Evolutionary conservation across 2,888 invertebrate genomes (phyloP).

Genomic region (Patella caerulea): DNA sequence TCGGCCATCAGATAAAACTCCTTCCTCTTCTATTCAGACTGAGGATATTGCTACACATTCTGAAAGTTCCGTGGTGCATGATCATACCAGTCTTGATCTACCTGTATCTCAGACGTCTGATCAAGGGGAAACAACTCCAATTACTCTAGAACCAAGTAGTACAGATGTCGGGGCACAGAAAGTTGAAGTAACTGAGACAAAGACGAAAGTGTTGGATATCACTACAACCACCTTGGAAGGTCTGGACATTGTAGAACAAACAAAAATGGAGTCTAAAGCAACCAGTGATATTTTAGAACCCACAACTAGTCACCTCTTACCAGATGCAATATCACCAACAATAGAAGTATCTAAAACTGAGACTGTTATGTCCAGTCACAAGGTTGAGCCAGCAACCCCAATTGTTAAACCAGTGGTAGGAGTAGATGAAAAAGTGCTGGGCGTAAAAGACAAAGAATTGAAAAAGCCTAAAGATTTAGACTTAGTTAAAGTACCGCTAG

Average conservation of each 20-base stretch:
- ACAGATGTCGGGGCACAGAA: neutral
- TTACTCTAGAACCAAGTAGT: neutral
- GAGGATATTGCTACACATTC: no score
- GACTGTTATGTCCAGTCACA: neutral
- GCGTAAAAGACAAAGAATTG: neutral
- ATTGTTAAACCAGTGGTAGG: conserved; percentile 6
- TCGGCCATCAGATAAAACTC: no score
- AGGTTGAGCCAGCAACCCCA: neutral
- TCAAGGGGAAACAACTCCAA: neutral
- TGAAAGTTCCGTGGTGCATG: no score
- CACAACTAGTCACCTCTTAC: conserved; percentile 1
- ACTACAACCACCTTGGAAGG: conserved; percentile 10
- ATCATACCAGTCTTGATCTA: no score
- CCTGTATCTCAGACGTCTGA: no score
- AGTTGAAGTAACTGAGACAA: neutral
- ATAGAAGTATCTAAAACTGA: neutral
- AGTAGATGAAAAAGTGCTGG: neutral
- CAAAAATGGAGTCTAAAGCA: conserved; percentile 11
- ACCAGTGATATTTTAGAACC: neutral
- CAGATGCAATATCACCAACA: neutral
- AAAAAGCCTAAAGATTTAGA: conserved; percentile 23
- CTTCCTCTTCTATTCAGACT: no score
- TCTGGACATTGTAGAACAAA: neutral
- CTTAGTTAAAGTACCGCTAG: conserved; percentile 37
- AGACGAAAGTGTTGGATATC: neutral